Evolutionary conservation across 2,888 invertebrate species (phyloP).

Genomic region (Dilophus febrilis): DNA sequence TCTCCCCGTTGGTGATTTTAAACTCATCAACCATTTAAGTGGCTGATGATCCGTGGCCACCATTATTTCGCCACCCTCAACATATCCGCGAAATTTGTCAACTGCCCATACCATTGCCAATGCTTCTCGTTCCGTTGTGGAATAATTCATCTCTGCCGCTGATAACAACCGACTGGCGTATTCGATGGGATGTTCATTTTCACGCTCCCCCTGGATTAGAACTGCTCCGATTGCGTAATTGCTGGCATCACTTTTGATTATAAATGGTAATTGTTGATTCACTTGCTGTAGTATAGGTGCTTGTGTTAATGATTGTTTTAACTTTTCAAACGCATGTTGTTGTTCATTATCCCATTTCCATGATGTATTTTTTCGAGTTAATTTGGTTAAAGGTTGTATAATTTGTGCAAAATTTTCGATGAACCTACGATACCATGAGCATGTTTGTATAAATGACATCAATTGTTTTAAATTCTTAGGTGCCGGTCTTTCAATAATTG

Average conservation of each 20-base stretch:
- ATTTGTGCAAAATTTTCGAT: conserved; percentile 19
- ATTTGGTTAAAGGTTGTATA: conserved; percentile 14
- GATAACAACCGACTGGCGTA: conserved; percentile 16
- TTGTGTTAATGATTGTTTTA: conserved; percentile 11
- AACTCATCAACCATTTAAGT: conserved; percentile 22
- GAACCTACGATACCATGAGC: conserved; percentile 17
- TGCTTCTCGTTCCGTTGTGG: conserved; percentile 26
- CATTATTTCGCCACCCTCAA: conserved; percentile 21
- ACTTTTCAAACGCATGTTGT: conserved; percentile 9
- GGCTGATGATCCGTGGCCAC: conserved; percentile 30
- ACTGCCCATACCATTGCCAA: conserved; percentile 18
- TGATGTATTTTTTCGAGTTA: conserved; percentile 13
- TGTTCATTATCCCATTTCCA: conserved; percentile 15
- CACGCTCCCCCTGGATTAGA: neutral
- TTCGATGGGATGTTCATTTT: conserved; percentile 13
- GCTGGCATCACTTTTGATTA: conserved; percentile 16
- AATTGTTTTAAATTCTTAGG: conserved; percentile 12
- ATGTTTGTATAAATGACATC: conserved; percentile 16
- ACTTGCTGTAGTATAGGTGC: conserved; percentile 15
- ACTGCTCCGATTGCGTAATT: conserved; percentile 9
- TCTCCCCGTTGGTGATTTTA: conserved; percentile 22
- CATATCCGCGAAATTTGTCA: conserved; percentile 24
- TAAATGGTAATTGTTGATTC: conserved; percentile 13
- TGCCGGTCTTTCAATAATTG: conserved; percentile 9
- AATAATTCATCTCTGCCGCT: conserved; percentile 22